Percentiles rank a stretch among this genome's conserved stretches.
phyloP scores from a whole-genome alignment of 2,797 vertebrate species.

The Taeniopygia guttata region DNA sequence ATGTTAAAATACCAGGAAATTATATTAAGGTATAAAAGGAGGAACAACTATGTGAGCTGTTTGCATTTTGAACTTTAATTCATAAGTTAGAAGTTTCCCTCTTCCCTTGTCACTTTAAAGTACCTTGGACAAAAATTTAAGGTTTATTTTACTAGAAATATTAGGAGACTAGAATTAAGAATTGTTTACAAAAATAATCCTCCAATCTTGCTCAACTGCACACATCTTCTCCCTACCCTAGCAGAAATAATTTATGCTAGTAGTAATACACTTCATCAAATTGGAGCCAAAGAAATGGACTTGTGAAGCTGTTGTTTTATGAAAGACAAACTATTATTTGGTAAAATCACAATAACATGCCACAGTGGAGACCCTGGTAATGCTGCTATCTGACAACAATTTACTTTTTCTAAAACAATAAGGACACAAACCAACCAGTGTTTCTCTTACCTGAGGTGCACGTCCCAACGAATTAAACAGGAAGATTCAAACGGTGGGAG shows the following conservation, averaged over 20 bases:
- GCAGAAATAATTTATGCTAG: neutral
- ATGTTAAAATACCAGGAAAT: neutral
- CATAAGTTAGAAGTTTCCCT: neutral
- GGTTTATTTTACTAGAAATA: neutral
- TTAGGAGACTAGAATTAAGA: neutral
- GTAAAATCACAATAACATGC: neutral
- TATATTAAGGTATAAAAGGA: neutral
- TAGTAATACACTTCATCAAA: neutral
- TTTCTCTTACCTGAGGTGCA: neutral
- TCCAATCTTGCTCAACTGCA: neutral
- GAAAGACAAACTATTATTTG: neutral
- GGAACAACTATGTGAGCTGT: neutral
- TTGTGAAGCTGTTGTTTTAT: neutral
- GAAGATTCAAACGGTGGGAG: neutral
- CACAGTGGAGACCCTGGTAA: neutral
- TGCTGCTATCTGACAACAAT: neutral
- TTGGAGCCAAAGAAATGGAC: neutral
- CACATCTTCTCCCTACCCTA: neutral
- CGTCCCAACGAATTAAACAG: neutral
- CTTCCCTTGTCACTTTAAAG: neutral
- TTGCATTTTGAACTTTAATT: neutral
- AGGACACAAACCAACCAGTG: neutral
- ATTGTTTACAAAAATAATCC: neutral
- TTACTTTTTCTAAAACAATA: neutral
- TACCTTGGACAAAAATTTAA: neutral